A percentile compares a stretch with the other conserved stretches of the same genome.
Conservation (phyloP, 35 echinoderm and acorn worm genomes). For the Ophioderma brevispina region DNA sequence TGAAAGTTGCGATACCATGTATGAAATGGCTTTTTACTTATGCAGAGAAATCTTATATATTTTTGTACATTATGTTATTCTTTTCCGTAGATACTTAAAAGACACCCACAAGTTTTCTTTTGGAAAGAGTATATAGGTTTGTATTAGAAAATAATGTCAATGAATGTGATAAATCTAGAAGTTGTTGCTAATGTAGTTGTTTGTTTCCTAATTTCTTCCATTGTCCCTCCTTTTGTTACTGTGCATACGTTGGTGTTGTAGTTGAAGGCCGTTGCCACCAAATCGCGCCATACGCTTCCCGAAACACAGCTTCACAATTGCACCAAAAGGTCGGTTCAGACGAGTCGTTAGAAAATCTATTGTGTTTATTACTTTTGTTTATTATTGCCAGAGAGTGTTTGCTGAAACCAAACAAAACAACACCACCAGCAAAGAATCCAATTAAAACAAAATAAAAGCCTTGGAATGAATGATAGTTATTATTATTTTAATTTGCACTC, state of each 20-base stretch:
- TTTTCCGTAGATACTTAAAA: background rate
- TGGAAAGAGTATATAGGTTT: too few species aligned
- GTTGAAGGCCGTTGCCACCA: slow-evolving; percentile 71
- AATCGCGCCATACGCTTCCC: slow-evolving; percentile 94
- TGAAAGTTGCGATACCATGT: too few species aligned
- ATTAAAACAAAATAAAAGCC: background rate
- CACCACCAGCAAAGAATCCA: too few species aligned
- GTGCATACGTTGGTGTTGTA: slow-evolving; percentile 46
- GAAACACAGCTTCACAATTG: slow-evolving; percentile 97
- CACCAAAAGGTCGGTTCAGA: slow-evolving; percentile 36
- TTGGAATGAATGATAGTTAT: background rate
- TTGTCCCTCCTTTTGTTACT: slow-evolving; percentile 19
- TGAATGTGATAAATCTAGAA: too few species aligned
- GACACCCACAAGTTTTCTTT: background rate
- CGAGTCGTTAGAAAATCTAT: background rate
- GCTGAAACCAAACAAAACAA: too few species aligned
- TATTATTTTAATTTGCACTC: too few species aligned
- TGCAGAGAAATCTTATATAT: too few species aligned
- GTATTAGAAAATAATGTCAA: background rate
- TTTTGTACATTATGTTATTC: background rate
- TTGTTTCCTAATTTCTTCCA: slow-evolving; percentile 24
- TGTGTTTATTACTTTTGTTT: background rate
- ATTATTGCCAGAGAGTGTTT: too few species aligned
- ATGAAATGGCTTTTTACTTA: too few species aligned
- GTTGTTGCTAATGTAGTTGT: slow-evolving; percentile 21